Percentiles rank a stretch among this genome's conserved stretches.
These are phyloP conservation scores for Graphium colonna DNA, from an alignment of 2,888 invertebrate species.

Conservation along the genomic window DNA sequence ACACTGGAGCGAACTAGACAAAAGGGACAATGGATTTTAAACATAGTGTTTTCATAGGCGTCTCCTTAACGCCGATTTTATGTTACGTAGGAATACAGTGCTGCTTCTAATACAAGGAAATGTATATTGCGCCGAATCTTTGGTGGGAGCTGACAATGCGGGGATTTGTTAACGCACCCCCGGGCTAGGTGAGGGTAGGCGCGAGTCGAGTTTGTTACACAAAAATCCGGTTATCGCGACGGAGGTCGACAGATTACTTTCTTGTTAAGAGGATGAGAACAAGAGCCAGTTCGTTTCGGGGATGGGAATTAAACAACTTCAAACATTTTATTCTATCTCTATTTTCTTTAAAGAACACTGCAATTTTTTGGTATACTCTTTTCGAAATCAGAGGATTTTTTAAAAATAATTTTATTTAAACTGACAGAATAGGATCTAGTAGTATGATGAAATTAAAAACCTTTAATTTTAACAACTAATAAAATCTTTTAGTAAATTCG, in stretches of 20 bases:
- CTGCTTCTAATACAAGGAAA: slow-evolving; percentile 74
- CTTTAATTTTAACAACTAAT: slow-evolving; percentile 26
- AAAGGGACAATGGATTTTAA: slow-evolving; percentile 57
- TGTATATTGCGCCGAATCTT: slow-evolving; percentile 74
- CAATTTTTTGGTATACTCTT: too few relatives aligned
- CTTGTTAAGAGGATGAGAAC: slow-evolving; percentile 78
- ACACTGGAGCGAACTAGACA: slow-evolving; percentile 69
- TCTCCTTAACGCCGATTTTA: slow-evolving; percentile 73
- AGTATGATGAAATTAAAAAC: slow-evolving; percentile 26
- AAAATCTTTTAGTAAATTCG: too few relatives aligned
- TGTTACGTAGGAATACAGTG: slow-evolving; percentile 71
- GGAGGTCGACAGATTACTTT: slow-evolving; percentile 78
- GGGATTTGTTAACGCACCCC: slow-evolving; percentile 69
- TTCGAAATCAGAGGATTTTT: too few relatives aligned
- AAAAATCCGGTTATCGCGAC: slow-evolving; percentile 78
- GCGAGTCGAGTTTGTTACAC: slow-evolving; percentile 75
- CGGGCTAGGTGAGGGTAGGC: slow-evolving; percentile 77
- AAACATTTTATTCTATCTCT: slow-evolving; percentile 19
- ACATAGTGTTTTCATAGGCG: slow-evolving; percentile 60
- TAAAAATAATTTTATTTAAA: slow-evolving; percentile 27
- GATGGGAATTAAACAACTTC: slow-evolving; percentile 66
- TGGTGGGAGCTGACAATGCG: slow-evolving; percentile 71
- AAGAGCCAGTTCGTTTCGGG: slow-evolving; percentile 71
- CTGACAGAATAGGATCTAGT: slow-evolving; percentile 25
- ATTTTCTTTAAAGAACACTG: neutral